A percentile compares a stretch with the other conserved stretches of the same genome.
These are phyloP conservation scores for Spheniscus humboldti DNA, from an alignment of 2,797 vertebrate species.

Conservation along the genomic window DNA sequence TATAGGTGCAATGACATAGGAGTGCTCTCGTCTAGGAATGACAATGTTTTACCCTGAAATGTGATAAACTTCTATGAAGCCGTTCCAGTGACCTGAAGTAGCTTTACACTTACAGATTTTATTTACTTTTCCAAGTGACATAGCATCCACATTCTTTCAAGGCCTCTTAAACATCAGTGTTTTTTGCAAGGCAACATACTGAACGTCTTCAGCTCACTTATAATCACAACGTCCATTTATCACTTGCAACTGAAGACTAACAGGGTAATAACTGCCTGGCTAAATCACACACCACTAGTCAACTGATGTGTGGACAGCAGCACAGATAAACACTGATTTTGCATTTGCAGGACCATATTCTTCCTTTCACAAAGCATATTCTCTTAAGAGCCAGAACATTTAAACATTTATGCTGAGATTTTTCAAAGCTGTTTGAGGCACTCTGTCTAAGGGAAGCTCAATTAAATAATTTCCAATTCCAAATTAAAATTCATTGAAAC, in stretches of 20 bases:
- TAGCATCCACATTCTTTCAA: not conserved
- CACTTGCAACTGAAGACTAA: not conserved
- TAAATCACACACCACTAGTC: not conserved
- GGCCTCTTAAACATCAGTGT: not conserved
- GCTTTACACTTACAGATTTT: not conserved
- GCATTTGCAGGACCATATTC: not conserved
- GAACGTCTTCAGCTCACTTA: not conserved
- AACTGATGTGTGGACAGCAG: not conserved
- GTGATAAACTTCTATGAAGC: not conserved
- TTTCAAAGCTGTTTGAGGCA: not conserved
- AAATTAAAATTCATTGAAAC: not conserved
- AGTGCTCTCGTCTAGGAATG: not conserved
- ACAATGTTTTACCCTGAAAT: not conserved
- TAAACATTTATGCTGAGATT: not conserved
- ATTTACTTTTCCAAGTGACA: not conserved
- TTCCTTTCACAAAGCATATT: not conserved
- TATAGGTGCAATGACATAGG: not conserved
- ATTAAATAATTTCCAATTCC: not conserved
- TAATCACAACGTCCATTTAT: not conserved
- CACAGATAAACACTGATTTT: not conserved
- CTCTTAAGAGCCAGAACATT: not conserved
- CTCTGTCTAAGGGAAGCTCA: not conserved
- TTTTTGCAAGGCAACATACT: not conserved
- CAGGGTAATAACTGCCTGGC: not conserved
- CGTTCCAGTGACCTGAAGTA: not conserved